A percentile compares a stretch with the other conserved stretches of the same genome.
Evolutionary conservation across 1,140 invertebrate species (phyloP).

Genomic region (Zaprionus africanus): DNA sequence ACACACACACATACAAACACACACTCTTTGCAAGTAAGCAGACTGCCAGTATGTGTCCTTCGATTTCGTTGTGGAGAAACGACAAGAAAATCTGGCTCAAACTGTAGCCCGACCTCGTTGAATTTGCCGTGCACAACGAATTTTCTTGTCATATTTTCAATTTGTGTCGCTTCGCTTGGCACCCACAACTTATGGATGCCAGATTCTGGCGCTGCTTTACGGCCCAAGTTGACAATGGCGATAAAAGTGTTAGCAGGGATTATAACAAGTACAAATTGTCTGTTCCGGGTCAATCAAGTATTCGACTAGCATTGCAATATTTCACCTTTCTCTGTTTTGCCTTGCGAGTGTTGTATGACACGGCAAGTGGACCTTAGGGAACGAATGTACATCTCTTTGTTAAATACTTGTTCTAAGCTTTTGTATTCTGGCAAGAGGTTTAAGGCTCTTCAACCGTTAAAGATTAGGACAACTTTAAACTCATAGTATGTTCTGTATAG

Average conservation of each 20-base stretch:
- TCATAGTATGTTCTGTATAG: too few species aligned
- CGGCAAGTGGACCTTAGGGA: slow-evolving; percentile 78
- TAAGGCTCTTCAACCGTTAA: too few species aligned
- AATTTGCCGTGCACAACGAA: slow-evolving; percentile 58
- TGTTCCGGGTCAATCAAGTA: slow-evolving; percentile 7
- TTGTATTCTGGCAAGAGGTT: too few species aligned
- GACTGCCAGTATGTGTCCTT: slow-evolving; percentile 44
- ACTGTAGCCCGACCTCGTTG: slow-evolving; percentile 59
- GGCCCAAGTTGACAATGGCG: slow-evolving; percentile 78
- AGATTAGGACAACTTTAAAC: too few species aligned
- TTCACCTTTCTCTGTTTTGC: slow-evolving; percentile 56
- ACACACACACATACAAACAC: slow-evolving; percentile 26
- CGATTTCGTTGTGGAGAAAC: background rate
- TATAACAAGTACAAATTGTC: slow-evolving; percentile 81
- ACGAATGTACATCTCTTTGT: slow-evolving; percentile 33
- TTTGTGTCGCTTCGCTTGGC: slow-evolving; percentile 66
- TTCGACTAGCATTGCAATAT: slow-evolving; percentile 44
- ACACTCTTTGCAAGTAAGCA: slow-evolving; percentile 57
- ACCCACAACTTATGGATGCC: slow-evolving; percentile 66
- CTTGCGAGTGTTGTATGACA: slow-evolving; percentile 73
- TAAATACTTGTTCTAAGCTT: background rate
- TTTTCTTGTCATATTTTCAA: slow-evolving; percentile 83
- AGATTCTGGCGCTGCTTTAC: slow-evolving; percentile 72
- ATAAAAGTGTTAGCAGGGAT: slow-evolving; percentile 81
- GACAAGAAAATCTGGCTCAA: background rate